These are phyloP conservation scores for Atherinomorus stipes DNA, from an alignment of 2,113 vertebrate genomes.

Conservation along the genomic window DNA sequence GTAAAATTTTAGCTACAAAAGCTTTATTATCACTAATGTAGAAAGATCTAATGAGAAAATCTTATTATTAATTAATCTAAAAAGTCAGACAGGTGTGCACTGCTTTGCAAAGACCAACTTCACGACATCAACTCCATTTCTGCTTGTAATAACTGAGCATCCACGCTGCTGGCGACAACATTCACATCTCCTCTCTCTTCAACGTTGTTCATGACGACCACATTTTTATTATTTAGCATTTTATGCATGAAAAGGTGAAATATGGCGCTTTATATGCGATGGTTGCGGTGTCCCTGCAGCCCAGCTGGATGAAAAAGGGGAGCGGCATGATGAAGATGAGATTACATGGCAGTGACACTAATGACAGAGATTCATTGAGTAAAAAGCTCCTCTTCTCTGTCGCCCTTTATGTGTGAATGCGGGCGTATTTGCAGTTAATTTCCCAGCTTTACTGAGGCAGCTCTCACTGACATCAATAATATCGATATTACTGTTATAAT, in stretches of 20 bases:
- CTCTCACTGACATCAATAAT: neutral
- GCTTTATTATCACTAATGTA: no score
- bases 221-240: no score
- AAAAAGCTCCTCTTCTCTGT: neutral
- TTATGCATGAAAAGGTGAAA: neutral
- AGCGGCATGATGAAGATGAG: constrained; percentile 32
- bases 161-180: no score
- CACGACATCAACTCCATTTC: no score
- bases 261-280: neutral
- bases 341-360: constrained; percentile 3
- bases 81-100: no score
- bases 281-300: constrained; percentile 11
- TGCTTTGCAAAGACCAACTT: no score
- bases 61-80: no score
- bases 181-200: no score
- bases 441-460: neutral
- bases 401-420: neutral
- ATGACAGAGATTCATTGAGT: constrained; percentile 7
- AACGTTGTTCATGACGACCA: no score
- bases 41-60: no score
- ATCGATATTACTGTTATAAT: neutral
- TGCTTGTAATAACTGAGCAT: no score
- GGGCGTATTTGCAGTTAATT: neutral
- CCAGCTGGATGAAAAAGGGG: constrained; percentile 16
- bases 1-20: no score